Conservation (phyloP, 1,140 invertebrate species). For the Mycetomoellerius zeteki region DNA sequence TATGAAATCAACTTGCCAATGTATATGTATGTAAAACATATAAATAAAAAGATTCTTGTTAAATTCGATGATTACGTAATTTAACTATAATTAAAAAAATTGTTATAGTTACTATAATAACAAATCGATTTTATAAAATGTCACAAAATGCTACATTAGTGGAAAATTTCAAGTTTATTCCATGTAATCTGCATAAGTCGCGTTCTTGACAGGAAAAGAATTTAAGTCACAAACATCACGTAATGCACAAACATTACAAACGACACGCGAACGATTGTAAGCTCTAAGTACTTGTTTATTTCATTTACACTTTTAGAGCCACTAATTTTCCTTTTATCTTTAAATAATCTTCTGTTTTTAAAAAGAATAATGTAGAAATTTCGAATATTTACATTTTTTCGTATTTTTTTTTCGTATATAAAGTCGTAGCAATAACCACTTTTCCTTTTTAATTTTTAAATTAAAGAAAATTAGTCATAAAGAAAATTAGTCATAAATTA, state of each 20-base stretch:
- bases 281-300: neutral
- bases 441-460: neutral
- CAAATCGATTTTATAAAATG: neutral
- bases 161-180: constrained; percentile 6
- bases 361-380: neutral
- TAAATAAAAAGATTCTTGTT: neutral
- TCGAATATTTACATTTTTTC: neutral
- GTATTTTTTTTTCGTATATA: too few relatives aligned
- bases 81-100: neutral
- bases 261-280: too few relatives aligned
- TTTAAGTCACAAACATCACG: constrained; percentile 35
- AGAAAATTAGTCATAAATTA: neutral
- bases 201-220: neutral
- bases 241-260: neutral
- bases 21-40: neutral
- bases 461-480: neutral
- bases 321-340: neutral
- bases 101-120: too few relatives aligned
- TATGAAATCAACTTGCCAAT: neutral
- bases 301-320: neutral
- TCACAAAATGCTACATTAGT: neutral
- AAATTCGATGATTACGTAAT: constrained; percentile 4
- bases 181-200: neutral
- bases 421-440: neutral
- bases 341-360: constrained; percentile 2